These are phyloP conservation scores for Numenius arquata DNA, from an alignment of 2,113 vertebrate genomes.

Conservation along the genomic window DNA sequence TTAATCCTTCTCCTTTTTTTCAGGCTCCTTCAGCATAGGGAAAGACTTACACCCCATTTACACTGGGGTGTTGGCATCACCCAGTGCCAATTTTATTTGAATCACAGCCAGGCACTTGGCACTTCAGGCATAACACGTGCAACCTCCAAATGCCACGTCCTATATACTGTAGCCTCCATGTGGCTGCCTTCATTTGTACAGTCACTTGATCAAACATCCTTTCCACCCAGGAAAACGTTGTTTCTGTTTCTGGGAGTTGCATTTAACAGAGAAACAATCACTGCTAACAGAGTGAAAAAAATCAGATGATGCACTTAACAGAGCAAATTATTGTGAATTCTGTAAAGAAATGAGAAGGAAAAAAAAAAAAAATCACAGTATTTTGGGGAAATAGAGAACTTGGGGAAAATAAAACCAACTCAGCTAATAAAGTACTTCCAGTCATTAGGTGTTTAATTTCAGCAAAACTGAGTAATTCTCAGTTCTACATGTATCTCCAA, in stretches of 20 bases:
- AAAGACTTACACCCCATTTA: neutral
- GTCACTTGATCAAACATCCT: neutral
- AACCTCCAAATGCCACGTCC: neutral
- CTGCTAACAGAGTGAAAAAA: neutral
- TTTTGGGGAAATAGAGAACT: neutral
- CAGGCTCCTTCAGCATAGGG: neutral
- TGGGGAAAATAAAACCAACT: neutral
- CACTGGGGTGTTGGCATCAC: neutral
- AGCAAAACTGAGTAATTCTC: neutral
- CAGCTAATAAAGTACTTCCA: neutral
- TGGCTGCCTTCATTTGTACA: neutral
- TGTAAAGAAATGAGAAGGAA: neutral
- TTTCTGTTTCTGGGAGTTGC: neutral
- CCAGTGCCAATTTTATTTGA: neutral
- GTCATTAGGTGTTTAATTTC: neutral
- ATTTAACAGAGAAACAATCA: neutral
- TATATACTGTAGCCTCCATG: neutral
- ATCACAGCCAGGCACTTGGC: neutral
- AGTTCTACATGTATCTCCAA: neutral
- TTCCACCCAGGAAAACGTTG: neutral
- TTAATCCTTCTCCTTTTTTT: neutral
- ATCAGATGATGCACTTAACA: neutral
- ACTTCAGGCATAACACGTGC: neutral
- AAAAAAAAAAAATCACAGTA: neutral
- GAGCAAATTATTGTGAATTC: neutral